phyloP scores from a whole-genome alignment of 30 jellyfish, hydroid and myxozoan genomes.

The Aurelia sp. region DNA sequence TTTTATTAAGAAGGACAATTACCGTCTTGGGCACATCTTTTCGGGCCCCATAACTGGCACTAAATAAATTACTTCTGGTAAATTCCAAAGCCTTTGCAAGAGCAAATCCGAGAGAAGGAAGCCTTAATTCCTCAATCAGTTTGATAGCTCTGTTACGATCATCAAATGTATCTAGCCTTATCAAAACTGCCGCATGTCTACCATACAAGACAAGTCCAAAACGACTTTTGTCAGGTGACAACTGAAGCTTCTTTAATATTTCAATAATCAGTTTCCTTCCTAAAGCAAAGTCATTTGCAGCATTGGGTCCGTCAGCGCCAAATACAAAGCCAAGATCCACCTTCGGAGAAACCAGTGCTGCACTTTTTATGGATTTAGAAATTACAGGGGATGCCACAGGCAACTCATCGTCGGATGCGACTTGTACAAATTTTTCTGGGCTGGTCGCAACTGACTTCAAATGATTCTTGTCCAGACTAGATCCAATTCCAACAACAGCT shows the following conservation, averaged over 20 bases:
- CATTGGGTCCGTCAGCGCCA: slow-evolving; percentile 54
- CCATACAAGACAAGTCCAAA: slow-evolving; percentile 56
- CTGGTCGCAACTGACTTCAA: slow-evolving; percentile 13
- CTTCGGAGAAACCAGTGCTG: neutral
- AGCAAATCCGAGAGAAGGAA: slow-evolving; percentile 35
- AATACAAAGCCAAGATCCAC: slow-evolving; percentile 46
- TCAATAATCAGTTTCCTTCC: slow-evolving; percentile 43
- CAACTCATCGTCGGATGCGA: neutral
- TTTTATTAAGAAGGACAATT: neutral
- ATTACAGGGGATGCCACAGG: slow-evolving; percentile 26
- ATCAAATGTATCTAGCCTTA: neutral
- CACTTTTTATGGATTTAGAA: neutral
- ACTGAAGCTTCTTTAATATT: slow-evolving; percentile 22
- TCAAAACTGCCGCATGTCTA: slow-evolving; percentile 23
- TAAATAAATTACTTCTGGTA: slow-evolving; percentile 6
- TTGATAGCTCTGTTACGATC: slow-evolving; percentile 3
- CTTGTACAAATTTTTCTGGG: slow-evolving; percentile 4
- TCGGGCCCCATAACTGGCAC: slow-evolving; percentile 37
- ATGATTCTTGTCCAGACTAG: slow-evolving; percentile 1
- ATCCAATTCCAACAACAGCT: slow-evolving; percentile 60
- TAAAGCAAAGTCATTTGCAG: slow-evolving; percentile 9
- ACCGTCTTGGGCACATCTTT: slow-evolving; percentile 23
- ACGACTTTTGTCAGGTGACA: slow-evolving; percentile 43
- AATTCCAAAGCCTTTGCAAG: slow-evolving; percentile 15
- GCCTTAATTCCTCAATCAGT: slow-evolving; percentile 9